Base-by-base conservation (phyloP, 1,140 invertebrate species). In the Aplysia californica region DNA sequence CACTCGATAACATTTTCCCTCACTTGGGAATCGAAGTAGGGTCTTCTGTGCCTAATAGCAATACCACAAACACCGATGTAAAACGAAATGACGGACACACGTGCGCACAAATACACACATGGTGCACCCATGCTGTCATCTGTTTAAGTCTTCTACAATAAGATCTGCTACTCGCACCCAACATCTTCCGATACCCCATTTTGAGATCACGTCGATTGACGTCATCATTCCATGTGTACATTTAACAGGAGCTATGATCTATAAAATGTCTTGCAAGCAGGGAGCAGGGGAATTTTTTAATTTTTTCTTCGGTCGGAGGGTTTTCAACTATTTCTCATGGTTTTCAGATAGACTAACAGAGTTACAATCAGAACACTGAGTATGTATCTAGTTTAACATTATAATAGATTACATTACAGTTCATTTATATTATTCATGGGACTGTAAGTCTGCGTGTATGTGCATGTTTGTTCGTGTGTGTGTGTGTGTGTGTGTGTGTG, bases 271-370 rank as follows among this genome's bases (percentile, higher is more conserved):
- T 15, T 50, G 44, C 15, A 15, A 15, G n/a, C 15, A 15, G 44
- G n/a, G n/a, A 15, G 23, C 58, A 6, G n/a, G 44, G n/a, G 44
- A 50, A 50, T n/a, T 59, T 15, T 18, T 58, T 56, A 73, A 55
- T 58, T 90, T 90, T 79, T 90, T 90, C 83, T 90, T 89, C 29
- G 85, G 86, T 65, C 87, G 85, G 75, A 89, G 88, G 10, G 87
- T 87, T 82, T 86, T 84, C n/a, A 87, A 86, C 70, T 89, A 88
- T 75, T 86, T 89, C 64, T 89, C 87, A 79, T 89, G 87, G 86
- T 96, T 98, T 65, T 93, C 56, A 61, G 26, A 61, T 31, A 26
- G 58, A 50, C n/a, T 50, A 10, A 50, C 10, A 50, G 44, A n/a
- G n/a, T n/a, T n/a, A n/a, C n/a, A n/a, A n/a, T n/a, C n/a, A n/a